These are phyloP conservation scores for Tetanocera ferruginea DNA, from an alignment of 2,888 invertebrate species.

Conservation along the genomic window DNA sequence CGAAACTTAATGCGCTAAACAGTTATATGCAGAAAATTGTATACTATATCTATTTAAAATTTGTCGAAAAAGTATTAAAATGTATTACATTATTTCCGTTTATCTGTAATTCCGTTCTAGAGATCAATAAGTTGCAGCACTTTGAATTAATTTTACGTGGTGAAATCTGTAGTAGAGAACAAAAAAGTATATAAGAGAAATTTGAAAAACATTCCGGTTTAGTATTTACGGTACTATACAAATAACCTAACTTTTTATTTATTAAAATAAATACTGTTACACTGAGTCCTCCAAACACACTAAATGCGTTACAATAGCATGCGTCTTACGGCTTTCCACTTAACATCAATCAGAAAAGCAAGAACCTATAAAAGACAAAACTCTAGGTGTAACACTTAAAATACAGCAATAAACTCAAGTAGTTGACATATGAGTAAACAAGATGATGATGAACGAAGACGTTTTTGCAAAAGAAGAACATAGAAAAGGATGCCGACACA, in stretches of 20 bases:
- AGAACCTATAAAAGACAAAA: constrained; percentile 52
- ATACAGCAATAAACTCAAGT: constrained; percentile 41
- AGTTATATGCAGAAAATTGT: no score
- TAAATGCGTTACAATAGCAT: background rate
- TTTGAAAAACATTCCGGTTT: background rate
- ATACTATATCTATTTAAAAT: no score
- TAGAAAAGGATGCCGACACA: background rate
- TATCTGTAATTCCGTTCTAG: no score
- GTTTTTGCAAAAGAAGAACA: constrained; percentile 19
- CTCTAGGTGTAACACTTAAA: constrained; percentile 31
- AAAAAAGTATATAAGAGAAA: no score
- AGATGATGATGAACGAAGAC: constrained; percentile 25
- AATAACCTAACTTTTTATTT: no score
- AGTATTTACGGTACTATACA: background rate
- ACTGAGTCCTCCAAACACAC: background rate
- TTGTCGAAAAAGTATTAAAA: no score
- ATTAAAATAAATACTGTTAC: no score
- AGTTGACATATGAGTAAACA: constrained; percentile 65
- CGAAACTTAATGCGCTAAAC: no score
- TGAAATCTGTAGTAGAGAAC: no score
- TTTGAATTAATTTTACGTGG: no score
- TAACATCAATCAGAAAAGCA: constrained; percentile 65
- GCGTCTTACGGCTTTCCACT: constrained; percentile 49
- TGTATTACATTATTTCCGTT: no score
- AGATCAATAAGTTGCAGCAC: no score